Base-by-base conservation (phyloP, 2,113 vertebrate species). In the Corydoras sp. region DNA sequence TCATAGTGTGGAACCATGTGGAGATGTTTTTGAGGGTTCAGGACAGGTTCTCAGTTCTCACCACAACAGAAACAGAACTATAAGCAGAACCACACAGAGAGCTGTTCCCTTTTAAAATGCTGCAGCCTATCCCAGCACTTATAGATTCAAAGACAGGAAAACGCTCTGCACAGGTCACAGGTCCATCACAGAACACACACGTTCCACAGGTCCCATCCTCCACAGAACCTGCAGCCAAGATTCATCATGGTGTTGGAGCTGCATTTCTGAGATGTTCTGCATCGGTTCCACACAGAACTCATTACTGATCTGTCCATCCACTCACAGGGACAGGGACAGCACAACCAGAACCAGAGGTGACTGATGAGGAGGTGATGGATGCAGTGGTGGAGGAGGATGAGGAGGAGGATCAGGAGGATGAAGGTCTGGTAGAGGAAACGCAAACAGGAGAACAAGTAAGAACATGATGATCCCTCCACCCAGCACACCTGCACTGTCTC, bases 311-410 rank as follows among this genome's bases (percentile, higher is more conserved):
- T 3, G 4, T 15, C 3, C 14, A n/a, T 56, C 11, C 2, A 60
- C 8, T 76, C 30, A 0, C 48, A 89, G 88, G 85, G 29, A 69
- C 69, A 0, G 88, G 86, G 29, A 79, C 75, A 2, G 89, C 88
- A 2, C 71, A 88, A 5, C 15, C 81, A 0, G 85, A 90, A 69
- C 84, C 79, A 3, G 78, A 75, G 1, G 86, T 88, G 64, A 43
- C 15, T 29, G 65, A 74, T 30, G 29, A 58, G 43, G 18, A 58
- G 0, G 77, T 79, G 9, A 14, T 62, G 11, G 87, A 89, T 50
- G 81, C 79, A 55, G 83, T 81, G 0, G 80, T 86, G 2, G 88
- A 90, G 56, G 89, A 90, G 15, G 89, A 89, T 31, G 88, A 89
- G 13, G 86, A 88, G 3, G 75, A 81, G 2, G 84, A n/a, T n/a